A percentile compares a stretch with the other conserved stretches of the same genome.
Conservation (phyloP, 2,888 invertebrate genomes). For the Cheilosia grossa region DNA sequence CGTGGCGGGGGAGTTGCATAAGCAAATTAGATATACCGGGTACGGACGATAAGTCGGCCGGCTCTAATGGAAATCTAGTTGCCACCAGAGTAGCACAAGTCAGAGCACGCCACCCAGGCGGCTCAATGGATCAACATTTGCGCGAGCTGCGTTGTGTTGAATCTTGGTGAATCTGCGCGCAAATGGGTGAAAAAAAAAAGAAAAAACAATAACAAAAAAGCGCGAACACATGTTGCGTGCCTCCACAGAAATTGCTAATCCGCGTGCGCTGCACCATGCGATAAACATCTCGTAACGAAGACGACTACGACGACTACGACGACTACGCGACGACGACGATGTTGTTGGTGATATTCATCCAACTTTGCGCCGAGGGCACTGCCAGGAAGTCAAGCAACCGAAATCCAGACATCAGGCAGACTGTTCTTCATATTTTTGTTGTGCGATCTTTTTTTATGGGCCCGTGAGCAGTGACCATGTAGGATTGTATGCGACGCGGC, state of each 20-base stretch:
- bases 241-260: constrained; percentile 70
- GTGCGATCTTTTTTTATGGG: constrained; percentile 49
- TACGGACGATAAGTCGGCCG: constrained; percentile 20
- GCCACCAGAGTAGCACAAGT: constrained; percentile 71
- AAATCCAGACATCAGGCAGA: constrained; percentile 72
- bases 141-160: not conserved
- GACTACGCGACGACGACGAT: constrained; percentile 67
- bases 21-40: constrained; percentile 63
- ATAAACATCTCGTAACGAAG: constrained; percentile 72
- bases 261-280: constrained; percentile 72
- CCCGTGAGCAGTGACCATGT: constrained; percentile 70
- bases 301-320: constrained; percentile 65
- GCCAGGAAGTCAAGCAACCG: constrained; percentile 59
- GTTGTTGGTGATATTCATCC: constrained; percentile 69
- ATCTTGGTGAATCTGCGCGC: constrained; percentile 24
- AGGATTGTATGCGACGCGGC: constrained; percentile 56
- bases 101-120: constrained; percentile 69
- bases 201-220: constrained; percentile 29
- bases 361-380: constrained; percentile 41
- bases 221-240: constrained; percentile 72
- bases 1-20: constrained; percentile 64
- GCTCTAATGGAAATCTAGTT: constrained; percentile 61
- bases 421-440: constrained; percentile 61
- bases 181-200: constrained; percentile 12
- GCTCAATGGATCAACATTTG: constrained; percentile 56